phyloP scores from a whole-genome alignment of 2,113 vertebrate species.

The Rhineura floridana region DNA sequence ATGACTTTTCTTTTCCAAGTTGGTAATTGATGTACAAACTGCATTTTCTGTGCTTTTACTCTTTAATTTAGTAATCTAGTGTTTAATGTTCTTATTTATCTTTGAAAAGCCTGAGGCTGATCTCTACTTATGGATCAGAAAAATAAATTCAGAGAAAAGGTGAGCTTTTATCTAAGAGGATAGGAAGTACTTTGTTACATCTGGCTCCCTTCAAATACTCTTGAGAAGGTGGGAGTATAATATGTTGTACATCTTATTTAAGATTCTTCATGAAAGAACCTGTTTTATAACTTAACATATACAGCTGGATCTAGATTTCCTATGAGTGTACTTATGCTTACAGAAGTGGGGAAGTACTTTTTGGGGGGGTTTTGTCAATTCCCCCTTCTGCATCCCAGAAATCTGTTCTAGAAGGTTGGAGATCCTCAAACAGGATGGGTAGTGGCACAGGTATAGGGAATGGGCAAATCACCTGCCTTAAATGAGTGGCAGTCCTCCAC shows the following conservation, averaged over 20 bases:
- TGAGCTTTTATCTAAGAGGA: not conserved
- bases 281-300: not conserved
- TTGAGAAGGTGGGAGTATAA: not conserved
- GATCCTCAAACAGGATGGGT: not conserved
- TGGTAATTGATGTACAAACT: not conserved
- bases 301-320: not conserved
- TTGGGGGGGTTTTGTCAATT: not conserved
- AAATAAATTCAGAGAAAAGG: not conserved
- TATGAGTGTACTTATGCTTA: not conserved
- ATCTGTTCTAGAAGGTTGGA: not conserved
- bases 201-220: not conserved
- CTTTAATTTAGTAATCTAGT: not conserved
- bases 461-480: not conserved
- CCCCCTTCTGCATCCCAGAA: not conserved
- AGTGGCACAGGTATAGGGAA: not conserved
- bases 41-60: not conserved
- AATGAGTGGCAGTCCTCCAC: not conserved
- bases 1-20: not conserved
- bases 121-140: not conserved
- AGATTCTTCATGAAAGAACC: not conserved
- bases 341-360: too few species aligned
- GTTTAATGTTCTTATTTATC: not conserved
- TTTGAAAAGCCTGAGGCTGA: not conserved
- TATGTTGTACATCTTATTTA: not conserved
- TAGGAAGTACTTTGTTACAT: not conserved